Evolutionary conservation across 2,888 invertebrate genomes (phyloP).

Genomic region (Drosophila multiciliata): DNA sequence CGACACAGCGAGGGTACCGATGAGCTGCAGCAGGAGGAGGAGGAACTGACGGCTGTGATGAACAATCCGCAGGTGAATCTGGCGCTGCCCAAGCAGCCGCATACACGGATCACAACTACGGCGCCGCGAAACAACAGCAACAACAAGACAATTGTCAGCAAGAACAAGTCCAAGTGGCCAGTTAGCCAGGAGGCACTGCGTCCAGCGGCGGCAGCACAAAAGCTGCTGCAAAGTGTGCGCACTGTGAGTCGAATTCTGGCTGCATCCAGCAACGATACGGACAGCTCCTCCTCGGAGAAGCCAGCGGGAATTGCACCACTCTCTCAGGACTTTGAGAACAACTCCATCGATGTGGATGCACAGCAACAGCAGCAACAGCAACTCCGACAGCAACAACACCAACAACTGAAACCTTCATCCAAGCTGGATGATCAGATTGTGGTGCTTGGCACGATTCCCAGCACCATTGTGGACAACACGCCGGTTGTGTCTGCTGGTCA

Average conservation of each 20-base stretch:
- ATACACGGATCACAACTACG: slow-evolving; percentile 63
- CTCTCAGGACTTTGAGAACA: slow-evolving; percentile 84
- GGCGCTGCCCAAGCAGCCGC: slow-evolving; percentile 40
- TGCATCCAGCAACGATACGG: slow-evolving; percentile 32
- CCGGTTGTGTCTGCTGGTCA: slow-evolving; percentile 61
- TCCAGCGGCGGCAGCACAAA: slow-evolving; percentile 48
- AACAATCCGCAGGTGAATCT: slow-evolving; percentile 73
- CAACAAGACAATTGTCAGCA: slow-evolving; percentile 79
- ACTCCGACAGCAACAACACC: slow-evolving; percentile 31
- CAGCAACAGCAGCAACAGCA: slow-evolving; percentile 33
- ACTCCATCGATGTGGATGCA: slow-evolving; percentile 83
- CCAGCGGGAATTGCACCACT: slow-evolving; percentile 68
- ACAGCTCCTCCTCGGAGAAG: slow-evolving; percentile 79
- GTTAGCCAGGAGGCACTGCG: slow-evolving; percentile 77
- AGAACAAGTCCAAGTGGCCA: slow-evolving; percentile 83
- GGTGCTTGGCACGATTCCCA: slow-evolving; percentile 67
- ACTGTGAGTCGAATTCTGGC: slow-evolving; percentile 22
- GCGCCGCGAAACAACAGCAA: slow-evolving; percentile 71
- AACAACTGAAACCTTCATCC: slow-evolving; percentile 43
- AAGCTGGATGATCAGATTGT: slow-evolving; percentile 67
- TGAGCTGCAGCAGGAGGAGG: slow-evolving; percentile 43
- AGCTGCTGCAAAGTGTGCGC: slow-evolving; percentile 44
- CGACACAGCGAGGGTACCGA: slow-evolving; percentile 26
- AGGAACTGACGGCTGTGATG: slow-evolving; percentile 78
- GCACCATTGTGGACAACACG: slow-evolving; percentile 61